A percentile compares a stretch with the other conserved stretches of the same genome.
Evolutionary conservation across 2,113 vertebrate genomes (phyloP).

Genomic region (Falco punctatus): DNA sequence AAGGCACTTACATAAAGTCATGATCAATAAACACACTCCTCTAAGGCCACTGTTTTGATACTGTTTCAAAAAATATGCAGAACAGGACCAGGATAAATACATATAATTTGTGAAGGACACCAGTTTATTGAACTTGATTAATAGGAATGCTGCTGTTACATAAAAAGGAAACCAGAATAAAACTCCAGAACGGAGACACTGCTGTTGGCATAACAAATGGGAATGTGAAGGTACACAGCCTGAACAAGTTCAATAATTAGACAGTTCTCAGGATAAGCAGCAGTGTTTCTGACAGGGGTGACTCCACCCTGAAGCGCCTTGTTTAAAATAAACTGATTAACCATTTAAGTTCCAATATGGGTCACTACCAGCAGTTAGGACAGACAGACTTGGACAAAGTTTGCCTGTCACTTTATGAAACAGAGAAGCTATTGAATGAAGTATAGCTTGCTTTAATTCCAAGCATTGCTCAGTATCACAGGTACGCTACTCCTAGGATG

Average conservation of each 20-base stretch:
- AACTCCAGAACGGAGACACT: not conserved
- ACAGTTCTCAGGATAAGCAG: not conserved
- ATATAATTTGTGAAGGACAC: not conserved
- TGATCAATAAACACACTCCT: not conserved
- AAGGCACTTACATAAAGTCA: not conserved
- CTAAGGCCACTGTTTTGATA: not conserved
- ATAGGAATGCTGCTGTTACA: not conserved
- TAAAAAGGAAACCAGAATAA: not conserved
- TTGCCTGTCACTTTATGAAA: not conserved
- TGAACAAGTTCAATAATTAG: constrained; percentile 54
- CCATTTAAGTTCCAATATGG: not conserved
- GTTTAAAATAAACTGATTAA: constrained; percentile 31
- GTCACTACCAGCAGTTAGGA: not conserved
- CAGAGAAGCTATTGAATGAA: not conserved
- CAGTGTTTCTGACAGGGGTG: not conserved
- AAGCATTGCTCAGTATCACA: not conserved
- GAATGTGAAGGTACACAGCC: constrained; percentile 35
- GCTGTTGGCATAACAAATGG: constrained; percentile 6
- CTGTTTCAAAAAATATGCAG: not conserved
- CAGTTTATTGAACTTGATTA: not conserved
- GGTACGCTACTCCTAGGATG: not conserved
- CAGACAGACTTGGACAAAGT: not conserved
- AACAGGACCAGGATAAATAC: not conserved
- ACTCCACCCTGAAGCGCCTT: constrained; percentile 34
- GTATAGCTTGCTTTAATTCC: not conserved